Evolutionary conservation across 2,797 vertebrate species (phyloP), one percentile per base, ranked within the genome.

Genomic region (Sandelia bainsii): DNA sequence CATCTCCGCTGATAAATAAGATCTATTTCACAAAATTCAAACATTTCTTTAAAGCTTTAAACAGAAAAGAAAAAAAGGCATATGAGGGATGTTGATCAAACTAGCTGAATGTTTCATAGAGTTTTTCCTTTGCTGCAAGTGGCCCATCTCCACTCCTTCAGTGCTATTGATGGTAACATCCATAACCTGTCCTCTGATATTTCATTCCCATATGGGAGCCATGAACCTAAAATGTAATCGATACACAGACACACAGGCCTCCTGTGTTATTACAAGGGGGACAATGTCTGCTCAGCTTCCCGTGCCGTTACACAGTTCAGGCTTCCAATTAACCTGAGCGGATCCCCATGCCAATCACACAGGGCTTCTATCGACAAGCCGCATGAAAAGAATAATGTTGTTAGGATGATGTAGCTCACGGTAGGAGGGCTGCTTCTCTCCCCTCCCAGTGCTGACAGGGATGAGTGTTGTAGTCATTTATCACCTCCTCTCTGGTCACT

Each of bases 321-420:
- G 91, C 93, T 95, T 95, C 95, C 94, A 95, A 95, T 95, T 95
- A 95, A 95, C 95, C 95, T 94, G 94, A 93, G 94, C 92, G 91
- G 93, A 93, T 94, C 92, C 90, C 92, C 93, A 93, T 91, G 94
- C 94, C 94, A 95, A 94, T 95, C 94, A 94, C 89, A 75, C 89
- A 44, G 91, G 89, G 91, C 87, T 90, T 88, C 91, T 93, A 95
- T 95, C 92, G 94, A 95, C 93, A 95, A 93, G 90, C 90, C 77
- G 75, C 92, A 92, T 92, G 93, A 95, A 94, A 94, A 95, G 93
- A 95, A 94, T 94, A 93, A 94, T 94, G 93, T 95, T 94, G 93
- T 94, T 93, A 92, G 68, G 91, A 92, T 94, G 95, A 94, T 94
- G 92, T 89, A 92, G 93, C 91, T 92, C 91, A 90, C 92, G 87